Conservation (phyloP, 1,140 invertebrate species). For the Helicorthomorpha holstii region DNA sequence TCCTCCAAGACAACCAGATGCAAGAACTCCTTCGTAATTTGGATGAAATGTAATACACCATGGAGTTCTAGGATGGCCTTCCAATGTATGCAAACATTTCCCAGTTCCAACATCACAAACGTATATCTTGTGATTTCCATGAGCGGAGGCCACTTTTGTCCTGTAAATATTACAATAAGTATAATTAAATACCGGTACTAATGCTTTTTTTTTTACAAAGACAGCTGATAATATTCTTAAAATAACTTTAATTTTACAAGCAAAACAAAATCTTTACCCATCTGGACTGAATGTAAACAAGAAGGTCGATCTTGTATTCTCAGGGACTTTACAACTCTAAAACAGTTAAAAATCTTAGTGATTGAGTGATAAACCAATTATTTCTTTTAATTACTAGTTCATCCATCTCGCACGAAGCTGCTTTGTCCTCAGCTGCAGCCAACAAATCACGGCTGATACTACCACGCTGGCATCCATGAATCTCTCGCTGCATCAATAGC, state of each 20-base stretch:
- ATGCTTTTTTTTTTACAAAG: not conserved
- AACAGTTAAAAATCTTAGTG: no score
- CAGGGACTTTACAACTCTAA: constrained; percentile 49
- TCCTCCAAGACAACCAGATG: constrained; percentile 72
- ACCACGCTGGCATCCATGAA: not conserved
- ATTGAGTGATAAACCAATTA: not conserved
- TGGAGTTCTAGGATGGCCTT: constrained; percentile 72
- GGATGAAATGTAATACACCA: constrained; percentile 86
- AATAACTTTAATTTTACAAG: not conserved
- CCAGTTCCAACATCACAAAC: constrained; percentile 63
- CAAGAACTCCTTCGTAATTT: constrained; percentile 60
- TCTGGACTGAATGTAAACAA: constrained; percentile 72
- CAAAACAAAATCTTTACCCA: constrained; percentile 36
- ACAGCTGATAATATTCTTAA: not conserved
- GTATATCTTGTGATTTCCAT: constrained; percentile 84
- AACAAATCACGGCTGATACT: not conserved
- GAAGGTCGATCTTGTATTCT: constrained; percentile 55
- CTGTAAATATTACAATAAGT: constrained; percentile 26
- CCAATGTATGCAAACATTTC: constrained; percentile 55
- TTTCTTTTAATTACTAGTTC: constrained; percentile 6
- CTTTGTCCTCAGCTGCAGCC: constrained; percentile 11
- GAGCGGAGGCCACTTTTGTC: constrained; percentile 67
- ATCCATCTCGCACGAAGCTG: constrained; percentile 8
- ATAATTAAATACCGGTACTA: not conserved
- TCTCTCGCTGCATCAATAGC: not conserved